Base-by-base conservation (phyloP, 2,113 vertebrate genomes). In the Rhea pennata region DNA sequence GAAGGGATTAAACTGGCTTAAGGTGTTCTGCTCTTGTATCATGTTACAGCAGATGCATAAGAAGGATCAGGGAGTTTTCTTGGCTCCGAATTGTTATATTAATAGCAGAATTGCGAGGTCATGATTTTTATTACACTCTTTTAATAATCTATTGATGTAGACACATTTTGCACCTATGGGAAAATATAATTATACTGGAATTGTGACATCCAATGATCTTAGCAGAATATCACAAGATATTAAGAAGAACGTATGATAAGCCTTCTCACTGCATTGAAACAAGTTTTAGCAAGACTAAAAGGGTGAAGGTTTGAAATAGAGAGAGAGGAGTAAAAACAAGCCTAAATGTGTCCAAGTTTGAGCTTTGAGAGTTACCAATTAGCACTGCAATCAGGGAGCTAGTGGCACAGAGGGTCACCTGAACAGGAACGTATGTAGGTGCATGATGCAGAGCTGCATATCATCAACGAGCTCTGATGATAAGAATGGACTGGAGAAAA, bases 61-160 rank as follows among this genome's bases (percentile, higher is more conserved):
- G 78, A 87, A 91, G 88, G 95, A 95, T 95, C 79, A 87, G 66
- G 76, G 80, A 90, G 88, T 84, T 94, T 96, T 95, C 95, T 84
- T 84, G 92, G 87, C 90, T 92, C 42, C 14, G 87, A 90, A 90
- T 87, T 83, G 44, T 86, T 78, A 95, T 87, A 96, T 95, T 96
- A 96, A 90, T 76, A 92, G 91, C 87, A 95, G 86, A 96, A 95
- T 88, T 56, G 87, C 51, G 23, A 91, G 90, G 92, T 90, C 88
- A 92, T 95, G 92, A 95, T 93, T 95, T 96, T 95, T 93, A 94
- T 96, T 96, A 93, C 88, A 74, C 48, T 93, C 87, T 93, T 90
- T 88, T 94, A 97, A 96, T 96, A 94, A 96, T 46, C 78, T 86
- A 92, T 94, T 87, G 94, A 84, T 95, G 85, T 72, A 88, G 94